These are phyloP conservation scores for Archilochus colubris DNA, from an alignment of 2,113 vertebrate species.

Conservation along the genomic window DNA sequence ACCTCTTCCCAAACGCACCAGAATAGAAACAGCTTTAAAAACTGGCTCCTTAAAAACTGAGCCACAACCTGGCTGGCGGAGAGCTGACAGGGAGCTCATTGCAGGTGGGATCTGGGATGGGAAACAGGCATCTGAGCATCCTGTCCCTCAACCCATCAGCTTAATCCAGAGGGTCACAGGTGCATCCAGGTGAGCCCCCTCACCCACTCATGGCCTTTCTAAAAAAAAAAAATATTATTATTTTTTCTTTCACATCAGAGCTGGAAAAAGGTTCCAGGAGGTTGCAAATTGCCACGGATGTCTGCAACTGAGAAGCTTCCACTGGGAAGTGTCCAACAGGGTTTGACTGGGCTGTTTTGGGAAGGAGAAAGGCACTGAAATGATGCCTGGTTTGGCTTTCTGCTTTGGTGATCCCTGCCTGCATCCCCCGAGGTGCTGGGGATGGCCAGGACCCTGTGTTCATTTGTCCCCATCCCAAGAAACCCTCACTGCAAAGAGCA, in stretches of 20 bases:
- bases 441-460: fast-evolving
- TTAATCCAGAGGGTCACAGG: too few species aligned
- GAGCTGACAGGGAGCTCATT: neutral
- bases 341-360: neutral
- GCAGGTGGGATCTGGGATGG: neutral
- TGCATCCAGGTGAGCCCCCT: neutral
- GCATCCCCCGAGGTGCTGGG: fast-evolving
- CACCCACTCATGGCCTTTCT: too few species aligned
- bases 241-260: neutral
- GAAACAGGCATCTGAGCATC: neutral
- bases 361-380: neutral
- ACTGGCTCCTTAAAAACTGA: neutral
- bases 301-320: neutral
- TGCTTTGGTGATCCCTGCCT: neutral
- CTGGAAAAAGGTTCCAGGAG: neutral
- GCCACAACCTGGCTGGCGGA: neutral
- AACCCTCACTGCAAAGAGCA: neutral
- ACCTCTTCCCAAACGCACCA: neutral
- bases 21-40: neutral
- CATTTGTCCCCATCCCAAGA: neutral
- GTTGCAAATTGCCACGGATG: neutral
- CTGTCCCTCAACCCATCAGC: neutral
- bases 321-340: neutral
- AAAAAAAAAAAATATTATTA: too few species aligned
- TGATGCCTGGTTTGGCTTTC: neutral